These are phyloP conservation scores for Acromyrmex echinatior DNA, from an alignment of 1,140 invertebrate species.

Conservation along the genomic window DNA sequence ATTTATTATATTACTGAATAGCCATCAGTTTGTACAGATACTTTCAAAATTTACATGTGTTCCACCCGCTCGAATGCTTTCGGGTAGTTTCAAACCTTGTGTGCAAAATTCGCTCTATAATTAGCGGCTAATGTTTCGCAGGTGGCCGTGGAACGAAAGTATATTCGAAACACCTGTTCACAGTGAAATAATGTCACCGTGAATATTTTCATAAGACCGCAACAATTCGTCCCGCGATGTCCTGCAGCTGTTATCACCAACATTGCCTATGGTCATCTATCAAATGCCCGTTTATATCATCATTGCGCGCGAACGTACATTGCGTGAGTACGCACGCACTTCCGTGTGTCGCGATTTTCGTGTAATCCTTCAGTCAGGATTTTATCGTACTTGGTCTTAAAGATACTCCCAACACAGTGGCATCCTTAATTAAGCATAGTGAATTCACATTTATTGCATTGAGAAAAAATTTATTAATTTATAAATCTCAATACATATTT, in stretches of 20 bases:
- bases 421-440: neutral
- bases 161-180: slow-evolving; percentile 67
- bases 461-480: no score
- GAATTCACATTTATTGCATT: neutral
- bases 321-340: slow-evolving; percentile 53
- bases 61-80: neutral
- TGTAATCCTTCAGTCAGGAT: slow-evolving; percentile 26
- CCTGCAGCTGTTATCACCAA: slow-evolving; percentile 58
- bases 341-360: slow-evolving; percentile 35
- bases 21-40: neutral
- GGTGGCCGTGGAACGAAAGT: slow-evolving; percentile 58
- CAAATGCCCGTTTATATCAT: slow-evolving; percentile 58
- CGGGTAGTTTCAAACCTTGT: slow-evolving; percentile 1
- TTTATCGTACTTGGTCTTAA: neutral
- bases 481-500: no score
- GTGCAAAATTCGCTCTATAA: slow-evolving; percentile 53
- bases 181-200: neutral
- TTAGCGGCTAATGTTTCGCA: slow-evolving; percentile 62
- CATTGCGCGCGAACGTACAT: neutral
- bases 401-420: neutral
- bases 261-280: slow-evolving; percentile 58
- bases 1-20: neutral
- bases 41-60: neutral
- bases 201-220: slow-evolving; percentile 30
- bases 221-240: slow-evolving; percentile 51